phyloP scores from a whole-genome alignment of 2,113 vertebrate species.

The Myotis brandtii region DNA sequence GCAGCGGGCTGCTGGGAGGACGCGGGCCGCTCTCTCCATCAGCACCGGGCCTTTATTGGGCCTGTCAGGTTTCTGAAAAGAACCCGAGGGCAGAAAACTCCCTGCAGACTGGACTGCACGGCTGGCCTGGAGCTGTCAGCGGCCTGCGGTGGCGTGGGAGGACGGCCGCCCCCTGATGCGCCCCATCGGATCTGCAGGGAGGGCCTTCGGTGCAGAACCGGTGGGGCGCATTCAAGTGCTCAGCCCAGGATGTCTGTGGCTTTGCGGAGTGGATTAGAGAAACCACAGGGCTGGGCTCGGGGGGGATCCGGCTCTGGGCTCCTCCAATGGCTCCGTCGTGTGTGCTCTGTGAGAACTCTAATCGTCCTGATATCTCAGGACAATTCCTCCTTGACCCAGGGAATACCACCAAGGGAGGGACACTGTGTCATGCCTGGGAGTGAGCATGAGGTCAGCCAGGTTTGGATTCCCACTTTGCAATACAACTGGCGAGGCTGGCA shows the following conservation, averaged over 20 bases:
- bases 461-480: not conserved
- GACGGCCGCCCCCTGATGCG: not conserved
- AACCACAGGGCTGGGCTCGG: accelerated
- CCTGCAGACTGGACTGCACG: conserved; percentile 19
- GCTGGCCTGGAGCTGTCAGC: not conserved
- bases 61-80: conserved; percentile 77
- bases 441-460: not conserved
- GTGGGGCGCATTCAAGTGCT: accelerated
- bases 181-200: not conserved
- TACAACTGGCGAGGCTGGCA: too few species aligned
- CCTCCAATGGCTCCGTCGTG: not conserved
- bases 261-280: not conserved
- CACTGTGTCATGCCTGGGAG: not conserved
- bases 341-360: not conserved
- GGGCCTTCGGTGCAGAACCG: not conserved
- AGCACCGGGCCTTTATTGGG: conserved; percentile 46
- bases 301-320: not conserved
- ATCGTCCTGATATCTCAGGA: not conserved
- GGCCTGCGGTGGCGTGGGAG: accelerated
- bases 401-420: not conserved
- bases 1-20: not conserved
- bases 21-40: not conserved
- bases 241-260: not conserved
- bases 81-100: conserved; percentile 73
- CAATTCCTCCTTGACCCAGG: not conserved